These are phyloP conservation scores for Drosophila emarginata DNA, from an alignment of 2,888 invertebrate species.

Conservation along the genomic window DNA sequence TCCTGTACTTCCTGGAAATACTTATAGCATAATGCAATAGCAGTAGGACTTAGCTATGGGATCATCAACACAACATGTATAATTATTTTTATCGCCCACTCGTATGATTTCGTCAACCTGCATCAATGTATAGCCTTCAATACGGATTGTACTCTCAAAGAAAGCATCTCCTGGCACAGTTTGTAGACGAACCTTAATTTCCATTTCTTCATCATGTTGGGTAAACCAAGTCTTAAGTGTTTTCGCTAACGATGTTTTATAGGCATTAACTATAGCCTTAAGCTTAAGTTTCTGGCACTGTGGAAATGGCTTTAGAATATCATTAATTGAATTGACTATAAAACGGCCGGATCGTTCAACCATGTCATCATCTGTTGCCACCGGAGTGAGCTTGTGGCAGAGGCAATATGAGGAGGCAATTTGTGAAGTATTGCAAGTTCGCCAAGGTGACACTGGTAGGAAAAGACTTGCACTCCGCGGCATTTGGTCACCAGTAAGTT, in stretches of 20 bases:
- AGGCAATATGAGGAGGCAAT: slow-evolving; percentile 93
- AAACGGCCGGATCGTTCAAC: slow-evolving; percentile 7
- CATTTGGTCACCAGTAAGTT: slow-evolving; percentile 70
- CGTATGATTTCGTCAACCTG: slow-evolving; percentile 31
- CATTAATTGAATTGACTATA: slow-evolving; percentile 21
- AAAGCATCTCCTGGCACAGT: slow-evolving; percentile 22
- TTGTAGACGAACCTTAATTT: slow-evolving; percentile 22
- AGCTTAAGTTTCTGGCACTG: slow-evolving; percentile 25
- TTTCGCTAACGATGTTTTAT: neutral
- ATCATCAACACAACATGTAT: slow-evolving; percentile 27
- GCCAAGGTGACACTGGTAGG: slow-evolving; percentile 85
- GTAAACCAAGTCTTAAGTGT: neutral
- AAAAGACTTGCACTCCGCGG: slow-evolving; percentile 89
- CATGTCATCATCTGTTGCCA: neutral
- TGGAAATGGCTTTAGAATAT: slow-evolving; percentile 26
- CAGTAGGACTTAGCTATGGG: slow-evolving; percentile 21
- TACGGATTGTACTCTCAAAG: slow-evolving; percentile 28
- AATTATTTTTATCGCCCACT: slow-evolving; percentile 1
- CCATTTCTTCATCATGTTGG: neutral
- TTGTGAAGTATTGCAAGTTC: slow-evolving; percentile 89
- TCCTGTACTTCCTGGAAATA: no score
- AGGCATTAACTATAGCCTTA: slow-evolving; percentile 22
- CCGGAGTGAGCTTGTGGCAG: slow-evolving; percentile 84
- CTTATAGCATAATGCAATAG: slow-evolving; percentile 11
- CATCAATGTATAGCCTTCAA: neutral